Base-by-base conservation (phyloP, 2,888 invertebrate genomes). In the Sturmia bella region DNA sequence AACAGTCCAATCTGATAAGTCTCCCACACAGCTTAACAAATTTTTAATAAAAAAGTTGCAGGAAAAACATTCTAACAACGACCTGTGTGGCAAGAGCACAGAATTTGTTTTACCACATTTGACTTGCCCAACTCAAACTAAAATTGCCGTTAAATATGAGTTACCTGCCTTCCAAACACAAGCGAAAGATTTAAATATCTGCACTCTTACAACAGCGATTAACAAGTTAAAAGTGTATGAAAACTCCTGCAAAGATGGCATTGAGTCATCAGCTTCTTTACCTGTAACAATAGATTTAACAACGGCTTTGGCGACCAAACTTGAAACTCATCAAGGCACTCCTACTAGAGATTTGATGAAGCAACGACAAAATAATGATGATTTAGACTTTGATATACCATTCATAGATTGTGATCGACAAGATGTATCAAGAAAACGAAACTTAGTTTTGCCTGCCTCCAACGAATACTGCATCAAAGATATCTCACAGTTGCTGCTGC, bases 211-310 rank as follows among this genome's bases (percentile, higher is more conserved):
- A 17, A 63, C 72, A 6, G 75, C 77, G 48, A 80, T 79, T 37
- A 21, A 69, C 11, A 56, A 77, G 56, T 57, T 75, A 15, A 43
- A 70, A 56, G 45, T 57, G 11, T 17, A 54, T 19, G 70, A 72
- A 54, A 68, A 15, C 15, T 15, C 21, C 4, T 6, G 27, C n/a
- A 12, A 39, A 11, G 12, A 43, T 37, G 9, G 45, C 17, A 27
- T 66, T 41, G 39, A 32, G 9, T 61, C 72, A 6, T 6, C 41
- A 27, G 6, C 72, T 17, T 4, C 6, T 3, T n/a, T 63, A 43
- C 11, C 80, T 32, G 27, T 70, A 19, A 75, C 84, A 9, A 90
- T 90, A 17, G 90, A 90, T 80, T 76, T 90, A 64, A 87, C 88
- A 9, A 61, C 85, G 3, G 87, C 90, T 2, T 79, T 90, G 1